A percentile compares a stretch with the other conserved stretches of the same genome.
These are phyloP conservation scores for Eupithecia inturbata DNA, from an alignment of 2,888 invertebrate genomes.

Conservation along the genomic window DNA sequence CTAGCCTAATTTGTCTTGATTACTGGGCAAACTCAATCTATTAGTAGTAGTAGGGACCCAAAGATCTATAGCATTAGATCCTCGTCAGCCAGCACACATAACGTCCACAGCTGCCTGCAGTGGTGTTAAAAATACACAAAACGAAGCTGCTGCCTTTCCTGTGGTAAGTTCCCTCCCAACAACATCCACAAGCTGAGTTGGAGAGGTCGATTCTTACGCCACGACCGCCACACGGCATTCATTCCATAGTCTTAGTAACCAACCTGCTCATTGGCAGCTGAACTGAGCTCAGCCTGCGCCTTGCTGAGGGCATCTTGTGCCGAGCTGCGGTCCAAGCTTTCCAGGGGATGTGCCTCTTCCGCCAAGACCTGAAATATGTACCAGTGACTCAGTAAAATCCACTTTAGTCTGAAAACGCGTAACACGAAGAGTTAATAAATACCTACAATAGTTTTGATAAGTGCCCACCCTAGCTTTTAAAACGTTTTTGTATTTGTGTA, in stretches of 20 bases:
- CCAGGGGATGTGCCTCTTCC: slow-evolving; percentile 96
- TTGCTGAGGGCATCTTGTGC: slow-evolving; percentile 92
- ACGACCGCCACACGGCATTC: neutral
- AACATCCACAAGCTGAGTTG: too few relatives aligned
- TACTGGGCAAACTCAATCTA: too few relatives aligned
- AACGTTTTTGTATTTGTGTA: neutral
- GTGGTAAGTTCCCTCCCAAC: neutral
- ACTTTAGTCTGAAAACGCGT: neutral
- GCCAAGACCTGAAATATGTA: slow-evolving; percentile 88
- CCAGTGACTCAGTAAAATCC: neutral
- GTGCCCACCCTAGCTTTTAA: neutral
- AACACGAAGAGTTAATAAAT: too few relatives aligned
- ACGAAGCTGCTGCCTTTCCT: neutral
- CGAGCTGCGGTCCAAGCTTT: slow-evolving; percentile 90
- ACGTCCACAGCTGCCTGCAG: too few relatives aligned
- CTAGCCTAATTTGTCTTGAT: too few relatives aligned
- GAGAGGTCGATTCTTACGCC: neutral
- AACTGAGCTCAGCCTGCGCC: slow-evolving; percentile 91
- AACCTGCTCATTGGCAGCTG: slow-evolving; percentile 93
- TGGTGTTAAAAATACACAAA: neutral
- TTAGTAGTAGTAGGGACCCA: too few relatives aligned
- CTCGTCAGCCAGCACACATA: too few relatives aligned
- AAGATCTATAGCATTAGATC: too few relatives aligned
- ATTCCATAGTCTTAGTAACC: neutral
- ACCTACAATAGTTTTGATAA: neutral